phyloP scores from a whole-genome alignment of 2,888 invertebrate genomes.

The Cheilosia scutellata region DNA sequence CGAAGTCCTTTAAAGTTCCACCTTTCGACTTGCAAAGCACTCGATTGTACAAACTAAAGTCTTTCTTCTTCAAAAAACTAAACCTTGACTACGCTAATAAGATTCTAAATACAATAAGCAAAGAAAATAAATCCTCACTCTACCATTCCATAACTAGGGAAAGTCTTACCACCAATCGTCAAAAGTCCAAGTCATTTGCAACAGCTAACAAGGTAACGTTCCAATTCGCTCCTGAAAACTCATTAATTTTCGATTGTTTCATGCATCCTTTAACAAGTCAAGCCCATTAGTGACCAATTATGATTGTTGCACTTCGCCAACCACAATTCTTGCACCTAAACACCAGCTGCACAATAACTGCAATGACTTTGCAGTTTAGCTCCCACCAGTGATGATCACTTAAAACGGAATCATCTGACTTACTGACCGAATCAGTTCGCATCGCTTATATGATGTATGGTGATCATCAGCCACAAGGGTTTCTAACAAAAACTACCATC shows the following conservation, averaged over 20 bases:
- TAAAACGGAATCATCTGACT: slow-evolving; percentile 69
- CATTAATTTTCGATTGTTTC: slow-evolving; percentile 29
- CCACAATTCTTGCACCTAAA: no score
- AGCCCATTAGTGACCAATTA: slow-evolving; percentile 56
- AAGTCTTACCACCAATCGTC: background rate
- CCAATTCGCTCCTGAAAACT: slow-evolving; percentile 2
- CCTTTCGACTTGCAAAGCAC: no score
- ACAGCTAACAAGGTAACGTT: slow-evolving; percentile 44
- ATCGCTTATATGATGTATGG: slow-evolving; percentile 38
- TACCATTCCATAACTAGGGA: no score
- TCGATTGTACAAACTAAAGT: no score
- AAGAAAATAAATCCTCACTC: no score
- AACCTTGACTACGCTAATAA: no score
- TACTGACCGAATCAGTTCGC: slow-evolving; percentile 75
- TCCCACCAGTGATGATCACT: slow-evolving; percentile 60
- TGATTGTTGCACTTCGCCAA: slow-evolving; percentile 23
- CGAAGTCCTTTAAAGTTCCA: no score
- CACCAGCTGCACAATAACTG: slow-evolving; percentile 35
- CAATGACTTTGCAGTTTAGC: slow-evolving; percentile 51
- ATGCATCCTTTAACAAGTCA: slow-evolving; percentile 71
- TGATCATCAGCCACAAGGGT: slow-evolving; percentile 31
- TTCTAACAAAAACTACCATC: slow-evolving; percentile 38
- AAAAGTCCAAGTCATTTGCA: slow-evolving; percentile 14
- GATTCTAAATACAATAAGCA: no score
- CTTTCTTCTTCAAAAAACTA: no score